Base-by-base conservation (phyloP, 2,888 invertebrate species). In the Panopea generosa region DNA sequence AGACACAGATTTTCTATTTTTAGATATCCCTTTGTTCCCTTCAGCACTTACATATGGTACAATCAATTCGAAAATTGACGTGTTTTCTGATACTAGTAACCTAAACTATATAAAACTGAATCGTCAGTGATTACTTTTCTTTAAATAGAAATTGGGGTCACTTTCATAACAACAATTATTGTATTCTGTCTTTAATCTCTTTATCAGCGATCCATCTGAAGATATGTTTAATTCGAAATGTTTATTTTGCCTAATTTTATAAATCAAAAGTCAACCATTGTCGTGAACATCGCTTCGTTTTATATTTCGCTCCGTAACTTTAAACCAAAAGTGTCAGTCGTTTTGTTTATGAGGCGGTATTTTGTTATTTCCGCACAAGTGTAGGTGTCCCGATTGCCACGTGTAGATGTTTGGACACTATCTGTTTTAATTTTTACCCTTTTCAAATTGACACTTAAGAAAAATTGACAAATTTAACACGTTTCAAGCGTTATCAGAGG, bases 391-490 rank as follows among this genome's bases (percentile, higher is more conserved):
- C 2, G 20, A 20, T 22, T 52, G 14, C 22, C 26, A 4, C 4
- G 6, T 26, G 3, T 22, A 52, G 22, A 52, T 4, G 20, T 20
- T 22, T 4, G 52, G 20, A 22, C 22, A 52, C 6, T 52, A 26
- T 52, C 52, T 26, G 14, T 26, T 22, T 22, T 20, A 4, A 52
- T 22, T 16, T 52, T 24, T 3, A 52, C 22, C 24, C 40, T 20
- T 33, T 27, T 61, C 24, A 16, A 43, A 38, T 40, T 77, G 77
- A 72, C 77, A 73, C 68, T 69, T 61, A 22, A 61, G 63, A 72
- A 62, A 65, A 60, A 24, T 69, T 72, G 77, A 77, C 77, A 77
- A 77, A 77, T 77, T 77, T 53, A 72, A 53, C 65, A 60, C 65
- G 56, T 72, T 69, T 59, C 60, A 38, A 18, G 49, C 50, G 29